phyloP scores from a whole-genome alignment of 2,113 vertebrate genomes.

The Takifugu flavidus region DNA sequence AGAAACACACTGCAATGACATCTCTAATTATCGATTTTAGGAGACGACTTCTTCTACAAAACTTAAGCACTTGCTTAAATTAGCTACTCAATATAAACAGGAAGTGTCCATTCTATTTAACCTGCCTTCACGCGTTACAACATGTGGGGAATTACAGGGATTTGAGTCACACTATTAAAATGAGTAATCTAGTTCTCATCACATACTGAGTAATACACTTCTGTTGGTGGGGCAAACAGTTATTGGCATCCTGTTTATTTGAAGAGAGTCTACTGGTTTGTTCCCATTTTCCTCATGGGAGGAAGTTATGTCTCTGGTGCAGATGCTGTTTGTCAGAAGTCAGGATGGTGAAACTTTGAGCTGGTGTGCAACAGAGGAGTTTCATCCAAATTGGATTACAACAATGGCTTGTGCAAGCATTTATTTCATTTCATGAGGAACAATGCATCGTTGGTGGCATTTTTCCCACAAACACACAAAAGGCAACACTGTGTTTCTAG shows the following conservation, averaged over 20 bases:
- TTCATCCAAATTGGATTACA: slow-evolving; percentile 69
- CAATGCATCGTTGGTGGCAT: slow-evolving; percentile 66
- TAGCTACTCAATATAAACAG: too few relatives aligned
- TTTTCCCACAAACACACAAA: slow-evolving; percentile 62
- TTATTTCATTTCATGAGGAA: slow-evolving; percentile 64
- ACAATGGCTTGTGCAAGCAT: slow-evolving; percentile 62
- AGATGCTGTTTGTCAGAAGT: slow-evolving; percentile 72
- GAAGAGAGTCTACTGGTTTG: slow-evolving; percentile 64
- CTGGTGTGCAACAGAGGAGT: slow-evolving; percentile 57
- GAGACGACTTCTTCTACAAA: too few relatives aligned
- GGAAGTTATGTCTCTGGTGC: slow-evolving; percentile 64
- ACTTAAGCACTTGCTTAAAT: too few relatives aligned
- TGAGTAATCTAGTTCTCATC: slow-evolving; percentile 52
- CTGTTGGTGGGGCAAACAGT: slow-evolving; percentile 59
- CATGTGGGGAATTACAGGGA: slow-evolving; percentile 22
- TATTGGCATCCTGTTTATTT: slow-evolving; percentile 70
- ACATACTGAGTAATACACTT: slow-evolving; percentile 51
- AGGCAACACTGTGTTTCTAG: slow-evolving; percentile 44
- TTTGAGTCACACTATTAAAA: slow-evolving; percentile 61
- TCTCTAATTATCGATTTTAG: slow-evolving; percentile 11
- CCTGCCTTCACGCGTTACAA: too few relatives aligned
- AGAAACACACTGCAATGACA: slow-evolving; percentile 21
- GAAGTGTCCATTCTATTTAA: neutral
- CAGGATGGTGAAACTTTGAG: slow-evolving; percentile 47
- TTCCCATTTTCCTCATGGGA: slow-evolving; percentile 67